Percentiles rank a stretch among this genome's conserved stretches.
Evolutionary conservation across 2,797 vertebrate species (phyloP).

Genomic region (Esox lucius): DNA sequence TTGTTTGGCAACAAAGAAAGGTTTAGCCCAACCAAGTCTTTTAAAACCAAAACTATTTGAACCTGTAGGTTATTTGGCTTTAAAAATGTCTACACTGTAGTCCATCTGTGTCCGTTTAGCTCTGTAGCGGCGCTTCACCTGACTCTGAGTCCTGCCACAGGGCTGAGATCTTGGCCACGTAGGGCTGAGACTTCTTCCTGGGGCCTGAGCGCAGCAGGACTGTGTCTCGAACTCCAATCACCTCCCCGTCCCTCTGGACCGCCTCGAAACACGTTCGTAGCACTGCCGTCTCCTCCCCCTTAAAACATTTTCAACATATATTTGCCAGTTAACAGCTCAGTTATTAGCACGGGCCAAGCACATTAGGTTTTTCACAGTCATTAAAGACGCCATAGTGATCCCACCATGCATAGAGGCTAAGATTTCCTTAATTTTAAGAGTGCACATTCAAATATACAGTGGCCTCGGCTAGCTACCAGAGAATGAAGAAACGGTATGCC

Average conservation of each 20-base stretch:
- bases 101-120: slow-evolving; percentile 3
- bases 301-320: slow-evolving; percentile 28
- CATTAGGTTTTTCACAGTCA: not conserved
- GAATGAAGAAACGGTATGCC: not conserved
- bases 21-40: not conserved
- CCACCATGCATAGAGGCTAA: not conserved
- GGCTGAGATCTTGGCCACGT: slow-evolving; percentile 95
- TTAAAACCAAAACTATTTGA: not conserved
- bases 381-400: too few relatives aligned
- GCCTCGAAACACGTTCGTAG: slow-evolving; percentile 93
- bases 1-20: too few relatives aligned
- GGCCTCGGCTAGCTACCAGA: not conserved
- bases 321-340: not conserved
- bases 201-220: slow-evolving; percentile 96
- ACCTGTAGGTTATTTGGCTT: not conserved
- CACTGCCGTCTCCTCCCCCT: slow-evolving; percentile 91
- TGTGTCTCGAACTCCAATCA: slow-evolving; percentile 92
- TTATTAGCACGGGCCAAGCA: not conserved
- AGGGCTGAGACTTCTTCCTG: slow-evolving; percentile 94
- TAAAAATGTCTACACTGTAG: not conserved
- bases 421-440: not conserved
- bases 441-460: not conserved
- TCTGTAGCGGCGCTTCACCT: slow-evolving; percentile 69
- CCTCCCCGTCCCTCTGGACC: slow-evolving; percentile 89
- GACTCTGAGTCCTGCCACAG: slow-evolving; percentile 98